Percentiles rank a stretch among this genome's conserved stretches.
phyloP scores from a whole-genome alignment of 2,113 vertebrate genomes.

The Gavia stellata region DNA sequence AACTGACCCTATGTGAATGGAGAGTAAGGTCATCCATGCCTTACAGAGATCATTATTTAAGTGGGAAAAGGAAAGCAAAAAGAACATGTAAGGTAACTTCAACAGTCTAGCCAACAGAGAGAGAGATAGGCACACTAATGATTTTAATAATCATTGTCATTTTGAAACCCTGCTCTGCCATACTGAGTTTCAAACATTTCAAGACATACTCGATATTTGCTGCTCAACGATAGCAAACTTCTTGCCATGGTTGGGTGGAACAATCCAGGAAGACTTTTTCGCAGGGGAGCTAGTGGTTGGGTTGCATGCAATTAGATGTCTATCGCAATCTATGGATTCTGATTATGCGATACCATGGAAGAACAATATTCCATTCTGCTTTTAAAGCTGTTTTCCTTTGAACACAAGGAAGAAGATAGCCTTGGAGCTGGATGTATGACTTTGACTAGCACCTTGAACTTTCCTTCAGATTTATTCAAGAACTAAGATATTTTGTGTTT shows the following conservation, averaged over 20 bases:
- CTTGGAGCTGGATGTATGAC: background rate
- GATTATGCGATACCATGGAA: rapidly evolving
- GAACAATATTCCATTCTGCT: background rate
- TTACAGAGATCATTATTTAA: background rate
- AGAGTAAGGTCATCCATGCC: background rate
- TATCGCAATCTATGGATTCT: background rate
- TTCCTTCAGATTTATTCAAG: background rate
- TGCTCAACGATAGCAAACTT: background rate
- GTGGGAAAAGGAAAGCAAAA: background rate
- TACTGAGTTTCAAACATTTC: background rate
- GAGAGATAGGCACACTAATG: background rate
- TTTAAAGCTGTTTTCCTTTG: background rate
- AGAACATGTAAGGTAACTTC: background rate
- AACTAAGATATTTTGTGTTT: background rate
- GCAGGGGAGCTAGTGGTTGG: rapidly evolving
- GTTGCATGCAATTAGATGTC: background rate
- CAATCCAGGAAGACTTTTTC: background rate
- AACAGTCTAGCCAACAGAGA: no score
- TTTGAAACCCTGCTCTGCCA: background rate
- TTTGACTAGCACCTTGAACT: background rate
- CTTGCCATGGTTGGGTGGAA: background rate
- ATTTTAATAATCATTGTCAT: background rate
- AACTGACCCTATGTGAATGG: rapidly evolving
- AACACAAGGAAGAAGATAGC: background rate
- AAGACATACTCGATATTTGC: background rate